Evolutionary conservation across 2,113 vertebrate genomes (phyloP).

Genomic region (Pachypanchax playfairii): DNA sequence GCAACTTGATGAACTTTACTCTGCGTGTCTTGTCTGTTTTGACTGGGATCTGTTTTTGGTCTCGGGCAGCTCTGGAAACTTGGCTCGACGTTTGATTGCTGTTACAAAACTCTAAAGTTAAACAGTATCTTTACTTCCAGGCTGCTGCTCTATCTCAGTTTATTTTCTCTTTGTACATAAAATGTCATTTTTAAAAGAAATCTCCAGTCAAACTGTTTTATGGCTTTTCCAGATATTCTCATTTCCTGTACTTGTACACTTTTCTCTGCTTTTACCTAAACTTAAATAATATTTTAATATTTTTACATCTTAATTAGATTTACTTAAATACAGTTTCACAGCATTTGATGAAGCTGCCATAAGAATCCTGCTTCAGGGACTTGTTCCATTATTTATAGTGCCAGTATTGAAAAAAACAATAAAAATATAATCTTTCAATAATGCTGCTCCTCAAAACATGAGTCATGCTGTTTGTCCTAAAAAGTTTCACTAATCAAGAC

Average conservation of each 20-base stretch:
- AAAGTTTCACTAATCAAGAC: not conserved
- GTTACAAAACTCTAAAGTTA: constrained; percentile 30
- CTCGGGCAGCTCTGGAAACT: constrained; percentile 48
- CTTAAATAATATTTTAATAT: not conserved
- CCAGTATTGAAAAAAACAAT: not conserved
- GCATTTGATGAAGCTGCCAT: not conserved
- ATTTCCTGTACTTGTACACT: not conserved
- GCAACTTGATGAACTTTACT: constrained; percentile 19
- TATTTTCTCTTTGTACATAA: not conserved
- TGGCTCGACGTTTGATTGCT: constrained; percentile 10
- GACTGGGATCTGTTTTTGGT: constrained; percentile 40
- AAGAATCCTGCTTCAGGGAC: not conserved
- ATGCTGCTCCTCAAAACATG: not conserved
- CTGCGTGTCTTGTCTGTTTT: constrained; percentile 29
- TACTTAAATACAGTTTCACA: not conserved
- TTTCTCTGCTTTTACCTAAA: not conserved
- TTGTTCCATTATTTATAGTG: not conserved
- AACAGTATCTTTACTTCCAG: not conserved
- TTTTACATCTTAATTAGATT: not conserved
- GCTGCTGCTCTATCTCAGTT: not conserved
- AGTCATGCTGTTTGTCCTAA: not conserved
- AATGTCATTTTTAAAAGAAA: no score
- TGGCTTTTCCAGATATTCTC: not conserved
- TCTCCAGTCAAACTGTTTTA: no score
- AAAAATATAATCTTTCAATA: not conserved